Conservation (phyloP, 2,113 vertebrate species). For the Xiphias gladius region DNA sequence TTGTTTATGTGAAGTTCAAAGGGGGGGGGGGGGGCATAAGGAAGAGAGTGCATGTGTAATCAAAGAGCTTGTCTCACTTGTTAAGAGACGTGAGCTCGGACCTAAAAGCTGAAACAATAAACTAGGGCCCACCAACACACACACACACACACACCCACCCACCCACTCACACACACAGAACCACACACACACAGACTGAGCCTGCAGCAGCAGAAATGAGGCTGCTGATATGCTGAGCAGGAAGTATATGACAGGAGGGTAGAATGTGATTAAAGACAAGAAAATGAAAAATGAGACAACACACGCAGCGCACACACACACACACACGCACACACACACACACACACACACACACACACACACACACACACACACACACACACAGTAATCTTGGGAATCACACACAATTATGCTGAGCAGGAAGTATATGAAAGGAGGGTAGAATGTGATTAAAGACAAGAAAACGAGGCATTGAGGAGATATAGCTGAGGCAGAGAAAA, state of each 20-base stretch:
- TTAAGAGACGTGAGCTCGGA: slow-evolving; percentile 63
- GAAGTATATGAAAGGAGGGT: slow-evolving; percentile 37
- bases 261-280: slow-evolving; percentile 62
- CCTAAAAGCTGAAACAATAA: slow-evolving; percentile 79
- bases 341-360: background rate
- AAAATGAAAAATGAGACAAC: no score
- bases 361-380: slow-evolving; percentile 9
- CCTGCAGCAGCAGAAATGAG: no score
- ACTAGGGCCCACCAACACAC: slow-evolving; percentile 48
- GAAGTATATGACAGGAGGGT: slow-evolving; percentile 37
- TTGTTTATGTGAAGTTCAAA: slow-evolving; percentile 21
- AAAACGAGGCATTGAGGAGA: slow-evolving; percentile 29
- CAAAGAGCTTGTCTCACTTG: slow-evolving; percentile 52
- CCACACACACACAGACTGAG: no score
- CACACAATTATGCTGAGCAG: slow-evolving; percentile 41
- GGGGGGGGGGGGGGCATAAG: slow-evolving; percentile 1
- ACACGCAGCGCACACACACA: slow-evolving; percentile 65
- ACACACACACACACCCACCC: slow-evolving; percentile 42
- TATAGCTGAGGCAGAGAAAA: slow-evolving; percentile 33
- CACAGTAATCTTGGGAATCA: background rate
- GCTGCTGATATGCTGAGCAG: slow-evolving; percentile 46
- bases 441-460: slow-evolving; percentile 62
- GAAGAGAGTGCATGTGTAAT: slow-evolving; percentile 32
- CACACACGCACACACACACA: slow-evolving; percentile 1
- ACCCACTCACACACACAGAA: background rate